Conservation (phyloP, 2,888 invertebrate species). For the Melipona bicolor region DNA sequence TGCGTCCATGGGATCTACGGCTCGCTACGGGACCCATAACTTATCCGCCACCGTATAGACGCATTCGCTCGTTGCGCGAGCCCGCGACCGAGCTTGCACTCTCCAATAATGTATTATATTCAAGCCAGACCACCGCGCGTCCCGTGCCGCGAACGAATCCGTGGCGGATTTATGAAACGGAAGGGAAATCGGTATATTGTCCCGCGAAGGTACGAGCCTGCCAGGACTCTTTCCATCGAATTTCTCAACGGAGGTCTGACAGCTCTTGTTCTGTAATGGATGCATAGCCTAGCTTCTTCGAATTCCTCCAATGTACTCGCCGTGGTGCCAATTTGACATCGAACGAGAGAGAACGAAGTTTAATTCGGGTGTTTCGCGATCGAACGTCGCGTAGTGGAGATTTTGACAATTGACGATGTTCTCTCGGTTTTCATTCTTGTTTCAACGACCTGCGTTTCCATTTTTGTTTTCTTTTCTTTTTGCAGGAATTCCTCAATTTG, state of each 20-base stretch:
- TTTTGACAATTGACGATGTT: neutral
- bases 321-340: neutral
- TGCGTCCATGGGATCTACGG: constrained; percentile 83
- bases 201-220: constrained; percentile 25
- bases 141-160: constrained; percentile 60
- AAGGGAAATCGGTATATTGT: constrained; percentile 54
- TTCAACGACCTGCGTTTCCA: neutral
- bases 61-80: constrained; percentile 61
- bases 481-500: neutral
- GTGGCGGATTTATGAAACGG: constrained; percentile 70
- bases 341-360: neutral
- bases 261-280: neutral
- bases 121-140: constrained; percentile 18
- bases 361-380: neutral
- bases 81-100: constrained; percentile 14
- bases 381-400: neutral
- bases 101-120: constrained; percentile 63
- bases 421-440: neutral
- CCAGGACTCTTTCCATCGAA: constrained; percentile 36
- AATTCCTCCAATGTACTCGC: neutral
- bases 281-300: neutral
- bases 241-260: constrained; percentile 21
- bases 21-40: constrained; percentile 83
- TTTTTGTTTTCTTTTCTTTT: neutral
- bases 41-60: constrained; percentile 78